phyloP scores from a whole-genome alignment of 2,888 invertebrate species.

The Ochropacha duplaris region DNA sequence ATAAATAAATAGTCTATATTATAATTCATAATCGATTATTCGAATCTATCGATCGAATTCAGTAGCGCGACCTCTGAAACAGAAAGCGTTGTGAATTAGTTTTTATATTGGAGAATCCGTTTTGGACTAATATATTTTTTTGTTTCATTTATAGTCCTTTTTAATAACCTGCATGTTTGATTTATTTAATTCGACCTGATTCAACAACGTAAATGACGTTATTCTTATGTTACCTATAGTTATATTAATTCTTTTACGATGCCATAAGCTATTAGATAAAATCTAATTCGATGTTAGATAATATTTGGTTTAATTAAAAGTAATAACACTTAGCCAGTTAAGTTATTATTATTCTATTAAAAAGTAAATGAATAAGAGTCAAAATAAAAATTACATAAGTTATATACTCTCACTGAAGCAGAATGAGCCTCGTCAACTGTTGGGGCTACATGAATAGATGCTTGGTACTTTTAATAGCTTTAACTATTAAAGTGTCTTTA shows the following conservation, averaged over 20 bases:
- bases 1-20: slow-evolving; percentile 28
- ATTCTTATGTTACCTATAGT: not conserved
- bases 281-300: not conserved
- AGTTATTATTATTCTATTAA: not conserved
- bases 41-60: slow-evolving; percentile 34
- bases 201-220: not conserved
- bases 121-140: not conserved
- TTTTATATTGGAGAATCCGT: not conserved
- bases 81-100: slow-evolving; percentile 2
- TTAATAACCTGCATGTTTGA: not conserved
- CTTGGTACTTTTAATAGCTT: slow-evolving; percentile 35
- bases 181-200: no score
- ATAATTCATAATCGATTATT: slow-evolving; percentile 37
- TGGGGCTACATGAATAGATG: slow-evolving; percentile 42
- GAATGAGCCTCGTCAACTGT: slow-evolving; percentile 19
- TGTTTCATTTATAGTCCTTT: not conserved
- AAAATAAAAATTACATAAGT: not conserved
- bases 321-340: no score
- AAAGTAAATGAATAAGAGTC: not conserved
- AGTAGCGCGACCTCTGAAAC: not conserved
- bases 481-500: slow-evolving; percentile 48
- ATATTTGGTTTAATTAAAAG: not conserved
- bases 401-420: not conserved
- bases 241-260: not conserved
- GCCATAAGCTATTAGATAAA: not conserved